Conservation (phyloP, 2,113 vertebrate species). For the Oryzias curvinotus region DNA sequence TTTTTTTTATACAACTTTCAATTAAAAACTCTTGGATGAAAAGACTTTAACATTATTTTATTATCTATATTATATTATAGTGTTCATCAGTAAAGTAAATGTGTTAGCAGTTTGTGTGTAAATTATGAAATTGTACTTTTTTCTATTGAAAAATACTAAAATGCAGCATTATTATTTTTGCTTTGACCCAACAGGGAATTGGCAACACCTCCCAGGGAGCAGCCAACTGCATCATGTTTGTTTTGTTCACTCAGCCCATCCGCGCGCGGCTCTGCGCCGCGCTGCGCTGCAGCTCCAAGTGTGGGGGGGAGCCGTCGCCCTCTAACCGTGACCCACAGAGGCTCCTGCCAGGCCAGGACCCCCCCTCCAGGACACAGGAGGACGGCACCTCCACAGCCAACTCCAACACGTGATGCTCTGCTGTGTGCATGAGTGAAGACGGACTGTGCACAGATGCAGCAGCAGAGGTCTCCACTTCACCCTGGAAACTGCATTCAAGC, state of each 20-base stretch:
- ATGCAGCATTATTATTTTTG: not conserved
- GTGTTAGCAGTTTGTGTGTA: not conserved
- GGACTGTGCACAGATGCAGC: not conserved
- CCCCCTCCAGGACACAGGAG: constrained; percentile 24
- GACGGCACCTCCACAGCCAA: constrained; percentile 1
- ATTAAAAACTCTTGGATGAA: no score
- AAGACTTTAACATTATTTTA: no score
- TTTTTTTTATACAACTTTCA: no score
- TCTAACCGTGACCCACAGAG: not conserved
- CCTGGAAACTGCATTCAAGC: constrained; percentile 20
- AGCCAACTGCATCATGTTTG: constrained; percentile 95
- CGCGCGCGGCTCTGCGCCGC: constrained; percentile 74
- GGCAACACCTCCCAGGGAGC: constrained; percentile 97
- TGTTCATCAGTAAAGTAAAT: no score
- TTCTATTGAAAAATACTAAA: not conserved
- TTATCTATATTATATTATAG: no score
- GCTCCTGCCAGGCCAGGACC: constrained; percentile 14
- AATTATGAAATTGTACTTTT: not conserved
- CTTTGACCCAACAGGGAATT: constrained; percentile 80
- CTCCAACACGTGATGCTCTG: constrained; percentile 33
- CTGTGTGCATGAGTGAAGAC: not conserved
- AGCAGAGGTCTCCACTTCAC: constrained; percentile 3
- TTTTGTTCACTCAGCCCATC: constrained; percentile 82
- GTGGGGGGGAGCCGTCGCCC: not conserved
- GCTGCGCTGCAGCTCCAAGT: constrained; percentile 67